Evolutionary conservation across 2,888 invertebrate species (phyloP).

Genomic region (Agrilus mali): DNA sequence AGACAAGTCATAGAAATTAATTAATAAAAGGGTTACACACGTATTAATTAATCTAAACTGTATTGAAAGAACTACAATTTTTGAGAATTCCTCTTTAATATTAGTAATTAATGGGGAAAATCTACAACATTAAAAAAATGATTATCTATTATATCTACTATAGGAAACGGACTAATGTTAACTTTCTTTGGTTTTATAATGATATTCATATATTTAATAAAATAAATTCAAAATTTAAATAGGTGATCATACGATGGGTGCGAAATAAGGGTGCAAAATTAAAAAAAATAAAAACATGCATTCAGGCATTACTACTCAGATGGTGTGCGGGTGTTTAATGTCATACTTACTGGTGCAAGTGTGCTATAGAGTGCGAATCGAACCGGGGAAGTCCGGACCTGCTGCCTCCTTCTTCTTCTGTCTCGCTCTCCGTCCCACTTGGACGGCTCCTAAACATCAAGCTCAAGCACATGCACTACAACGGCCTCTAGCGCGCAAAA

Average conservation of each 20-base stretch:
- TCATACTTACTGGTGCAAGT: conserved; percentile 41
- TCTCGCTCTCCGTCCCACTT: conserved; percentile 63
- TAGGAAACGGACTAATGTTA: no score
- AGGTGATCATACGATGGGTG: no score
- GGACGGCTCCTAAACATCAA: conserved; percentile 42
- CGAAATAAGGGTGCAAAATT: not conserved
- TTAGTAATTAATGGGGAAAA: no score
- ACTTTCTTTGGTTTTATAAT: no score
- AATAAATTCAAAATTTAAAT: not conserved
- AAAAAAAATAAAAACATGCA: conserved; percentile 7
- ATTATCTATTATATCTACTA: no score
- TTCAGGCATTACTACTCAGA: conserved; percentile 7
- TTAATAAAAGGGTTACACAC: no score
- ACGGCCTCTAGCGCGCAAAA: conserved; percentile 10
- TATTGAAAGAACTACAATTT: no score
- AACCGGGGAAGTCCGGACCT: conserved; percentile 33
- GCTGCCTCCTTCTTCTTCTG: conserved; percentile 50
- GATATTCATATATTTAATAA: not conserved
- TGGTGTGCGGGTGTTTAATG: conserved; percentile 23
- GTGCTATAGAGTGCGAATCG: conserved; percentile 32
- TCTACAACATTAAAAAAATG: no score
- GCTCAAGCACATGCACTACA: conserved; percentile 37
- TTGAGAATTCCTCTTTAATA: no score
- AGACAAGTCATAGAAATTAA: no score
- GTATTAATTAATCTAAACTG: no score